Evolutionary conservation across 2,113 vertebrate species (phyloP), one percentile per base, ranked within the genome.

Genomic region (Pelvicachromis taeniatus): DNA sequence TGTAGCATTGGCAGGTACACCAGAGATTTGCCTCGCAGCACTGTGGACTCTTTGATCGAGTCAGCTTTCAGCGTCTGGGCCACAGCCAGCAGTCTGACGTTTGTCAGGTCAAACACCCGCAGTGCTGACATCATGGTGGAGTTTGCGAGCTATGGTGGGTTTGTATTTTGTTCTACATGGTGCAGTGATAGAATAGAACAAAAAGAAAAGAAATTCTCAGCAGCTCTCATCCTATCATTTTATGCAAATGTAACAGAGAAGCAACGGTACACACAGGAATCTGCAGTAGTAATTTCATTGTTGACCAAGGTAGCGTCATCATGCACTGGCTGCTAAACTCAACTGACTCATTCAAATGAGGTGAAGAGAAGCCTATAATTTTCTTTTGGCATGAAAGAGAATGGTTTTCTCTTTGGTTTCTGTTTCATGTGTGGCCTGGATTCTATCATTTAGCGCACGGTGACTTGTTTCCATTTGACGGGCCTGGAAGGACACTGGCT

Each of bases 381-480:
- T 88, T 26, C 23, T 83, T 40, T 63, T 87, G 85, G 26, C 55
- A 35, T 84, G 84, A 86, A 78, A 78, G n/a, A 88, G 83, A 85
- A 77, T 73, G 45, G 31, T 75, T 88, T 90, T 90, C 75, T 79
- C 31, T 90, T 81, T 85, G 77, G 86, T 87, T 92, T 85, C 45
- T 83, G 3, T 91, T 92, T 75, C 53, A 73, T 85, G 79, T 91
- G 77, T 84, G 79, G 26, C 23, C 73, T 73, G 70, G 68, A 21
- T 78, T 58, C n/a, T 52, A 17, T 70, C 1, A 59, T 82, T 87
- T 88, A 99, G 98, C 93, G 4, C 98, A 99, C 19, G 88, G 70
- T 0, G 98, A 99, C 93, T 95, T 97, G 77, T 97, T 96, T 84
- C 97, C 98, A 8, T 99, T 99, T 82, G 98, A 99, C 81, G 98